Conservation (phyloP, 2,888 invertebrate species). For the Macrophya annulata region DNA sequence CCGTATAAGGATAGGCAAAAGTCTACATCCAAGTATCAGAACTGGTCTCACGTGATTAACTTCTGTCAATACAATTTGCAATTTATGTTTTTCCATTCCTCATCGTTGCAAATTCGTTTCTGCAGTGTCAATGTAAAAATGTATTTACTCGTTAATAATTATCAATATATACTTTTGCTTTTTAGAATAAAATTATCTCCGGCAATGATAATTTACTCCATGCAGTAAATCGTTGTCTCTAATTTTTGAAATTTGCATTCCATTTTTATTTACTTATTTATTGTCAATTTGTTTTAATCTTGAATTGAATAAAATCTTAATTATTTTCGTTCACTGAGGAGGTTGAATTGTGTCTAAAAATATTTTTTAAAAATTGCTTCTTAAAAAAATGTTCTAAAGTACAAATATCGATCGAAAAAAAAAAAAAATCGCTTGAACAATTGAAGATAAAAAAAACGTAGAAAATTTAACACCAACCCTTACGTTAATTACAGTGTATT, state of each 20-base stretch:
- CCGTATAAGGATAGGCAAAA: constrained; percentile 29
- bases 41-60: not conserved
- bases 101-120: not conserved
- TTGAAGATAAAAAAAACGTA: too few species aligned
- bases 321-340: too few species aligned
- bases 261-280: too few species aligned
- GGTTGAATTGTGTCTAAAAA: too few species aligned
- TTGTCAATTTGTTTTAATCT: too few species aligned
- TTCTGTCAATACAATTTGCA: not conserved
- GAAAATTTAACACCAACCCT: not conserved
- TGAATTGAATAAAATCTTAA: too few species aligned
- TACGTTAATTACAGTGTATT: constrained; percentile 70
- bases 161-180: not conserved
- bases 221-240: too few species aligned
- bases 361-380: too few species aligned
- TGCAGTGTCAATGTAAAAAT: not conserved
- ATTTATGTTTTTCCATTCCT: not conserved
- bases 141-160: not conserved
- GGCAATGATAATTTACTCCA: not conserved
- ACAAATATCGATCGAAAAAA: too few species aligned
- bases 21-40: not conserved
- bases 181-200: not conserved
- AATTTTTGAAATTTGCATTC: too few species aligned
- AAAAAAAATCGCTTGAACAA: too few species aligned
- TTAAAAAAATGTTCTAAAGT: too few species aligned